phyloP scores from a whole-genome alignment of 1,140 invertebrate species.

The Phenacoccus solenopsis region DNA sequence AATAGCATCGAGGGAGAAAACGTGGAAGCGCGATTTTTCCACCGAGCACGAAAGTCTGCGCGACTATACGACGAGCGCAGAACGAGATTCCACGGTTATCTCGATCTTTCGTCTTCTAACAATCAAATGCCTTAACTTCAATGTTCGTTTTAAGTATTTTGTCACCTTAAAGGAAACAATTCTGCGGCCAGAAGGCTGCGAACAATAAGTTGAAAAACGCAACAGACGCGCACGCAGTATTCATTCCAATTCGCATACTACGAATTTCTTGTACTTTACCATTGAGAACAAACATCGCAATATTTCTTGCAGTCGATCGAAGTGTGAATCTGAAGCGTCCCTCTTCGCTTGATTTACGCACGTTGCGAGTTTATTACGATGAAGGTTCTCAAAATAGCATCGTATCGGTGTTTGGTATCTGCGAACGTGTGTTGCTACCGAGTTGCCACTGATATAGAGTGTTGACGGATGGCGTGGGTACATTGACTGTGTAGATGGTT shows the following conservation, averaged over 20 bases:
- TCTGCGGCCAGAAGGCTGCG: background rate
- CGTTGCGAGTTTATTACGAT: slow-evolving; percentile 1
- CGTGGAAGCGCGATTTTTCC: background rate
- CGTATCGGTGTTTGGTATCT: too few relatives aligned
- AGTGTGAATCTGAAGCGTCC: slow-evolving; percentile 8
- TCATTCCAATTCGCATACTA: slow-evolving; percentile 17
- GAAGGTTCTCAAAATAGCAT: slow-evolving; percentile 17
- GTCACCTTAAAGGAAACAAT: slow-evolving; percentile 14
- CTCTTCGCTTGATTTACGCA: slow-evolving; percentile 6
- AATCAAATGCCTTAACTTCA: slow-evolving; percentile 12
- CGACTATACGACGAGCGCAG: background rate
- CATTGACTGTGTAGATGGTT: too few relatives aligned
- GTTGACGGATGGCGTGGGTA: too few relatives aligned
- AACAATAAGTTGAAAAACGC: background rate
- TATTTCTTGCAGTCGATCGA: slow-evolving; percentile 9
- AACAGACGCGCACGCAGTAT: background rate
- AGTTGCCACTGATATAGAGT: too few relatives aligned
- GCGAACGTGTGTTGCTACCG: too few relatives aligned
- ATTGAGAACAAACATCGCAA: background rate
- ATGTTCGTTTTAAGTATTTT: slow-evolving; percentile 6
- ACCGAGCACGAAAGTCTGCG: background rate
- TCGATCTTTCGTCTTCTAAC: background rate
- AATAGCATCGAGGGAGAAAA: background rate
- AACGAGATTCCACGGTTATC: background rate
- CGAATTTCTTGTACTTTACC: slow-evolving; percentile 10